phyloP scores from a whole-genome alignment of 2,113 vertebrate genomes.

The Paramisgurnus dabryanus region DNA sequence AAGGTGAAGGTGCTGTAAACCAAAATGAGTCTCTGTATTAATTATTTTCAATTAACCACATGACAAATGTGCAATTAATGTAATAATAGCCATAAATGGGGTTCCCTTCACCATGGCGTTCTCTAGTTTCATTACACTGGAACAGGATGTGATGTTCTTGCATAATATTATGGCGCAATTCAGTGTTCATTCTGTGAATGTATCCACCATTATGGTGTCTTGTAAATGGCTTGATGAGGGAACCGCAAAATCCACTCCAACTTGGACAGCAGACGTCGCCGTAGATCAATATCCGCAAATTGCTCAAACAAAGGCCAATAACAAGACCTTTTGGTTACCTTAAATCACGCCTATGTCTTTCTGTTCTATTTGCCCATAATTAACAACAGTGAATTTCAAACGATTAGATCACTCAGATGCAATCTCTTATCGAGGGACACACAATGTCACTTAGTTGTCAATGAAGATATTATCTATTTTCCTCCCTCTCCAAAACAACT shows the following conservation, averaged over 20 bases:
- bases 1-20: slow-evolving; percentile 1
- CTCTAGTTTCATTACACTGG: background rate
- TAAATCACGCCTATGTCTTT: slow-evolving; percentile 40
- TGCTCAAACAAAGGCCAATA: slow-evolving; percentile 37
- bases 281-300: slow-evolving; percentile 36
- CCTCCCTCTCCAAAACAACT: slow-evolving; percentile 46
- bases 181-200: slow-evolving; percentile 6
- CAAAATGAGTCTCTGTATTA: slow-evolving; percentile 9
- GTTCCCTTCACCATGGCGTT: background rate
- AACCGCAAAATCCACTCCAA: slow-evolving; percentile 26
- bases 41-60: slow-evolving; percentile 13
- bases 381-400: slow-evolving; percentile 53
- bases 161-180: background rate
- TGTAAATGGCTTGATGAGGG: slow-evolving; percentile 22
- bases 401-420: slow-evolving; percentile 59
- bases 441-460: slow-evolving; percentile 61
- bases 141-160: background rate
- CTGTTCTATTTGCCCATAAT: slow-evolving; percentile 45
- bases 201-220: background rate
- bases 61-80: slow-evolving; percentile 24
- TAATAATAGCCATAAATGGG: slow-evolving; percentile 25
- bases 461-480: slow-evolving; percentile 57
- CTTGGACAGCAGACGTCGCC: slow-evolving; percentile 17
- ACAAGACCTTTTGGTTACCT: slow-evolving; percentile 40
- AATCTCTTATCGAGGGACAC: slow-evolving; percentile 60